Conservation (phyloP, 2,113 vertebrate species). For the Mormoops blainvillei region DNA sequence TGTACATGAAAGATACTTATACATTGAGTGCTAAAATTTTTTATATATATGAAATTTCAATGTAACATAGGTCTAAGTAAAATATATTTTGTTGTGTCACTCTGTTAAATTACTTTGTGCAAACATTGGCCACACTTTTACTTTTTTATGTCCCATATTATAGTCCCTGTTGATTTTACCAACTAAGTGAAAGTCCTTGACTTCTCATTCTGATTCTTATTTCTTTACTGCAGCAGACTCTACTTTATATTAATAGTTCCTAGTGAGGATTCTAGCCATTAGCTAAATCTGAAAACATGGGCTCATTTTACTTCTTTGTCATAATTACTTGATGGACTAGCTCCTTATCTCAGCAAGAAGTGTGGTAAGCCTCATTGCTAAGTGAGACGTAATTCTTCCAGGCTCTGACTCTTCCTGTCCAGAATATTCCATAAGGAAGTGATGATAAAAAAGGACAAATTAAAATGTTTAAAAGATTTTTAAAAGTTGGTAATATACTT, state of each 20-base stretch:
- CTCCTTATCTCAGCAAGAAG: background rate
- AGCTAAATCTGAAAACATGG: background rate
- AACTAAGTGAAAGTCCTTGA: background rate
- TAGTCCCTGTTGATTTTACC: slow-evolving; percentile 1
- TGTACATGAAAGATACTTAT: background rate
- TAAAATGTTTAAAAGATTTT: background rate
- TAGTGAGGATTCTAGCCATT: background rate
- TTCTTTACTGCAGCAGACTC: background rate
- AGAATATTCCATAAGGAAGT: background rate
- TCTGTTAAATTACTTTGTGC: background rate
- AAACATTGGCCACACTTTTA: background rate
- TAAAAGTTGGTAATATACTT: slow-evolving; percentile 9
- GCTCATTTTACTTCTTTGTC: background rate
- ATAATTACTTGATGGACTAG: background rate
- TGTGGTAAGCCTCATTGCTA: background rate
- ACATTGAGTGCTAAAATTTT: background rate
- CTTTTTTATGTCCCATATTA: background rate
- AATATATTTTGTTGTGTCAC: background rate
- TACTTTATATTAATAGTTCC: background rate
- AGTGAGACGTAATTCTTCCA: background rate
- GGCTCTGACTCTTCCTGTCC: background rate
- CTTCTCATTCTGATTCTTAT: slow-evolving; percentile 20
- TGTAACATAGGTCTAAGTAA: background rate
- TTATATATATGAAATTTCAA: background rate
- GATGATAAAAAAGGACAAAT: background rate